phyloP scores from a whole-genome alignment of 2,888 invertebrate genomes.

The Plutella xylostella region DNA sequence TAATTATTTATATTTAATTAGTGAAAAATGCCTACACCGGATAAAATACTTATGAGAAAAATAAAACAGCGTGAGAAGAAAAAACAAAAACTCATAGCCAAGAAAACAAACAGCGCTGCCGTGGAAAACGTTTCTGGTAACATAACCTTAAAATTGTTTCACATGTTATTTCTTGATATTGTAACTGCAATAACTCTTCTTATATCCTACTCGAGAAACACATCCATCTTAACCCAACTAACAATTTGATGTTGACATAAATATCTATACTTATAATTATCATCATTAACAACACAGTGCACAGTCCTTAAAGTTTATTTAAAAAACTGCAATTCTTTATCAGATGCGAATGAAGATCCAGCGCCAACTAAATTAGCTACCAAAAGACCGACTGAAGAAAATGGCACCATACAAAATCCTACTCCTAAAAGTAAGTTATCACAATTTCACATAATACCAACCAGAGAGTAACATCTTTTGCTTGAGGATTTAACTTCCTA shows the following conservation, averaged over 20 bases:
- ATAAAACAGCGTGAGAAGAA: constrained; percentile 82
- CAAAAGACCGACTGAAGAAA: constrained; percentile 35
- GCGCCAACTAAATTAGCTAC: constrained; percentile 22
- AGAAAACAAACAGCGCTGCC: constrained; percentile 50
- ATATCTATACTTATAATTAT: neutral
- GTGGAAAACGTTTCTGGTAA: constrained; percentile 20
- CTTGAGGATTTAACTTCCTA: too few species aligned
- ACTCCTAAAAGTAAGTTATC: constrained; percentile 38
- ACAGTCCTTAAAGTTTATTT: neutral
- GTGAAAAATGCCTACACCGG: constrained; percentile 71
- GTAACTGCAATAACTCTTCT: neutral
- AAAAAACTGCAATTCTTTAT: neutral
- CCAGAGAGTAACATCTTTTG: too few species aligned
- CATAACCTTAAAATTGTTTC: neutral
- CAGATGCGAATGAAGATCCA: constrained; percentile 20
- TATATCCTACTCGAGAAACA: too few species aligned
- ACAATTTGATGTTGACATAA: neutral
- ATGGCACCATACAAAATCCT: constrained; percentile 19
- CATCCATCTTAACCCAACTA: neutral
- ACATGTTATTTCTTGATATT: too few species aligned
- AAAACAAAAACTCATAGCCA: constrained; percentile 66
- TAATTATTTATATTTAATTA: too few species aligned
- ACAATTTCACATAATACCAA: constrained; percentile 32
- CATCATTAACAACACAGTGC: too few species aligned
- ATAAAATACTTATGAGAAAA: constrained; percentile 80